Base-by-base conservation (phyloP, 2,113 vertebrate genomes). In the Ameiurus melas region DNA sequence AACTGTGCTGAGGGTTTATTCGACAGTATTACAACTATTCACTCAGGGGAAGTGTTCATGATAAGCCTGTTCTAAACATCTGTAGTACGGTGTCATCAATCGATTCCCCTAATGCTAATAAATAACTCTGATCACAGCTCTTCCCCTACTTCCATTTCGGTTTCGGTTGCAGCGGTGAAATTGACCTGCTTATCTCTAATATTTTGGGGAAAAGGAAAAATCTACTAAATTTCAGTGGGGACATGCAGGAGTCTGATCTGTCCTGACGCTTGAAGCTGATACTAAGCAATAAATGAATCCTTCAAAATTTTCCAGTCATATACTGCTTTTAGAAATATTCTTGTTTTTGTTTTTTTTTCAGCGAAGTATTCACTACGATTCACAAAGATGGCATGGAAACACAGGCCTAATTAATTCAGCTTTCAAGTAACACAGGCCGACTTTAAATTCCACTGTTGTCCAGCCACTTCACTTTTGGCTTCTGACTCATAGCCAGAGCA, bases 1-100 rank as follows among this genome's bases (percentile, higher is more conserved):
- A 30, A 68, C 66, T 39, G 36, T 20, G 70, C 2, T 73, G 19
- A 8, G 20, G 20, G 22, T 13, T 47, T 13, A 71, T 25, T 51
- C 73, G 14, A 47, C 27, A 25, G 20, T 77, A 27, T 27, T 47
- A 43, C 73, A 47, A 14, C 43, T 77, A 6, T 47, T 77, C 19
- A 16, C 71, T 43, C 36, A 75, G 71, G 20, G 36, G 25, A 25
- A 75, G 36, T 75, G 20, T 83, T 78, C 25, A n/a, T 17, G 43
- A 33, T n/a, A 58, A 5, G 4, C 20, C 36, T 39, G 14, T 53
- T 62, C 27, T 80, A 27, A 89, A 91, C 84, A 89, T 51, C 85
- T 81, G 87, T 64, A 43, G 68, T 84, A 84, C 58, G 84, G 36
- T 57, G 84, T 62, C 86, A n/a, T 90, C 66, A 62, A 91, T 91